These are phyloP conservation scores for Neodiprion lecontei DNA, from an alignment of 1,140 invertebrate genomes.

Conservation along the genomic window DNA sequence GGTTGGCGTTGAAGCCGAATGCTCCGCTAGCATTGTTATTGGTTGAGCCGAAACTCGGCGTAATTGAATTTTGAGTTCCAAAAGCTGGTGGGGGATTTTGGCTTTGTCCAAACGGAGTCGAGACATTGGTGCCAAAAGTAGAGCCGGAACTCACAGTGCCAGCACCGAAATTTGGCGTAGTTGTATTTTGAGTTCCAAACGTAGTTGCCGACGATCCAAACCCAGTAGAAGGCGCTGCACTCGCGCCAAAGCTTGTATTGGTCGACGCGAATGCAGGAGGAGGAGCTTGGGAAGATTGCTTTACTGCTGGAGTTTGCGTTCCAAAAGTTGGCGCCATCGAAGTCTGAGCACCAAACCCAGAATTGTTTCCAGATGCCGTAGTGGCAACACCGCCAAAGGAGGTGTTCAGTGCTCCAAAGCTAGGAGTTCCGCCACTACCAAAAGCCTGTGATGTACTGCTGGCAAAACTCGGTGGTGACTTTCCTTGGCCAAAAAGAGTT, in stretches of 20 bases:
- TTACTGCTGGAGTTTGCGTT: slow-evolving; percentile 16
- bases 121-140: slow-evolving; percentile 26
- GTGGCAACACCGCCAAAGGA: slow-evolving; percentile 25
- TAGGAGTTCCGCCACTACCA: slow-evolving; percentile 13
- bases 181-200: slow-evolving; percentile 22
- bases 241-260: slow-evolving; percentile 26
- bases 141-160: slow-evolving; percentile 13
- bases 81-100: slow-evolving; percentile 27
- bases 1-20: background rate
- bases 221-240: slow-evolving; percentile 8
- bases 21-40: slow-evolving; percentile 20
- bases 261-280: slow-evolving; percentile 9
- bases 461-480: slow-evolving; percentile 25
- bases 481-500: slow-evolving; percentile 12
- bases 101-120: slow-evolving; percentile 31
- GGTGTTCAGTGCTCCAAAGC: slow-evolving; percentile 23
- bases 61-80: slow-evolving; percentile 22
- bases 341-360: slow-evolving; percentile 1
- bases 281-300: background rate
- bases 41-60: slow-evolving; percentile 39
- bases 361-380: slow-evolving; percentile 1
- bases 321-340: slow-evolving; percentile 25
- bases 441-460: slow-evolving; percentile 15
- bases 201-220: slow-evolving; percentile 19
- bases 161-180: slow-evolving; percentile 28